phyloP scores from a whole-genome alignment of 2,113 vertebrate species.

The Rafetus swinhoei region DNA sequence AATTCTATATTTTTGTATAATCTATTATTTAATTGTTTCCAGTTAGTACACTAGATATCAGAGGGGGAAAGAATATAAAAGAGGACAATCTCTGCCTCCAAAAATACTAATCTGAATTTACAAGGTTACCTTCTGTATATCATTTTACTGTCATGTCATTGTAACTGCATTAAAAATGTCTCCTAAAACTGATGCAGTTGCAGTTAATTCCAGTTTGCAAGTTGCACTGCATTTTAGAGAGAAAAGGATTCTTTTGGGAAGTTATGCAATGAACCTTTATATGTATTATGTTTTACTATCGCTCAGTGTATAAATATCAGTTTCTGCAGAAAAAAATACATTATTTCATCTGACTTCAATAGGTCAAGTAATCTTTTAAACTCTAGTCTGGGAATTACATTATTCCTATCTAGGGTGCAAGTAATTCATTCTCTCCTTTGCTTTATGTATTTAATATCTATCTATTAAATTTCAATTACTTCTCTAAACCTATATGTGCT shows the following conservation, averaged over 20 bases:
- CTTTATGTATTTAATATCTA: not conserved
- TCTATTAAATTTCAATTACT: not conserved
- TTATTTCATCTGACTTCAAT: not conserved
- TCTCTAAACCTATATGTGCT: not conserved
- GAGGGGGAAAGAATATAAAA: not conserved
- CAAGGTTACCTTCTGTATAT: fast-evolving
- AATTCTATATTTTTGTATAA: not conserved
- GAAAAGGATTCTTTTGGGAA: not conserved
- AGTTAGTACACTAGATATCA: not conserved
- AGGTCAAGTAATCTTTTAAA: not conserved
- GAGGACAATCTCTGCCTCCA: not conserved
- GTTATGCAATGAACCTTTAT: fast-evolving
- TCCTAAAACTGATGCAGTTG: not conserved
- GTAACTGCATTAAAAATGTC: not conserved
- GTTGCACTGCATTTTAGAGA: not conserved
- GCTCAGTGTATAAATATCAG: not conserved
- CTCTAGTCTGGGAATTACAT: not conserved
- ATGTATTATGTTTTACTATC: not conserved
- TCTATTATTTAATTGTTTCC: fast-evolving
- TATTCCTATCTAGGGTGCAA: not conserved
- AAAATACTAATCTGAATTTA: not conserved
- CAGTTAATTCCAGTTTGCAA: not conserved
- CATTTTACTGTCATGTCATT: not conserved
- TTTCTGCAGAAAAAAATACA: not conserved
- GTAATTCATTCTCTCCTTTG: not conserved